Base-by-base conservation (phyloP, 2,888 invertebrate species). In the Volucella inanis region DNA sequence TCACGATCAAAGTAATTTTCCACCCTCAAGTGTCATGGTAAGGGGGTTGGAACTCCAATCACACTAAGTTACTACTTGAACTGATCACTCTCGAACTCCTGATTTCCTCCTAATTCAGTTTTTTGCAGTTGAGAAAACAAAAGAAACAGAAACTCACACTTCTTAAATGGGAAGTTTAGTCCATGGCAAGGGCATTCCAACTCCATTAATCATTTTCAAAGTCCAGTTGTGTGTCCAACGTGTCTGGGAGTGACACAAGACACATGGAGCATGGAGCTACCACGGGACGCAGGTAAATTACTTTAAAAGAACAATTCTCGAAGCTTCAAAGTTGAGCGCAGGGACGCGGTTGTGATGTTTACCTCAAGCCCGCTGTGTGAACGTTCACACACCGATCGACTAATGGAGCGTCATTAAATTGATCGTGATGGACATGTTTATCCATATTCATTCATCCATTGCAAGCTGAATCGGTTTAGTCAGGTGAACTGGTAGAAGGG, bases 1-100 rank as follows among this genome's bases (percentile, higher is more conserved):
- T 85, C 85, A 85, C 85, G 85, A 85, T 81, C 85, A 62, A 77
- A 85, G 85, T 68, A 76, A 85, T 81, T 85, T 77, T 80, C 85
- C 85, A 85, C 85, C 85, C 85, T 72, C 77, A 68, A 76, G 55
- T 75, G 71, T 79, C 77, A 81, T 54, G 76, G 67, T 52, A 72
- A 14, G 76, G 15, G 72, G 41, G 15, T 43, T 15, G 22, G 18
- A 14, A 43, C 54, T n/a, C 11, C 0, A n/a, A 43, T 39, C 52
- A 22, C 71, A 43, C 41, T 71, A 43, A 10, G 8, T 45, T 18
- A 10, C 6, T 15, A 1, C 47, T 39, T 9, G 15, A 57, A 6
- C 38, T 14, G 62, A 14, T 62, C 39, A 39, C 47, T 54, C 18
- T 39, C 41, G 67, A 80, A 62, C 54, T 64, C 8, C 8, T 67